Percentiles rank a stretch among this genome's conserved stretches.
Evolutionary conservation across 2,113 vertebrate species (phyloP).

Genomic region (Thalassoma bifasciatum): DNA sequence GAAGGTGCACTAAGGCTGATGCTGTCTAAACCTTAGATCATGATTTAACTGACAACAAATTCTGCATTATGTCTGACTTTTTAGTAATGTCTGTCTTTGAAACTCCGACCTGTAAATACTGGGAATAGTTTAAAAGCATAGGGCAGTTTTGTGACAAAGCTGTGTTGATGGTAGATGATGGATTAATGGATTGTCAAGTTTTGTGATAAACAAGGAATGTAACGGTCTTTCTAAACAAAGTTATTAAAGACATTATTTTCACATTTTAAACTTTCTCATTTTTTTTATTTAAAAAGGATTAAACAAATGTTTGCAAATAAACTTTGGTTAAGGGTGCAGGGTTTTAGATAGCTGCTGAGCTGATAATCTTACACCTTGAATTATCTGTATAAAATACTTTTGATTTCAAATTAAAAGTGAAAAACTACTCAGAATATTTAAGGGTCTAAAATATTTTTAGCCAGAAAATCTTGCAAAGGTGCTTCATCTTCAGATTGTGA

Average conservation of each 20-base stretch:
- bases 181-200: slow-evolving; percentile 17
- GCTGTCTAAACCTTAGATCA: not conserved
- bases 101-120: not conserved
- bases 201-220: slow-evolving; percentile 9
- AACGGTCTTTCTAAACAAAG: not conserved
- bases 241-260: not conserved
- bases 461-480: no score
- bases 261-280: no score
- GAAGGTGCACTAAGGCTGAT: not conserved
- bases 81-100: not conserved
- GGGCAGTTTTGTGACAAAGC: slow-evolving; percentile 8
- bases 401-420: no score
- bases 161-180: slow-evolving; percentile 1
- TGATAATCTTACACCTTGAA: no score
- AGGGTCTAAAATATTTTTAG: no score
- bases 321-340: not conserved
- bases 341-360: no score
- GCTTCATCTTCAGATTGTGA: no score
- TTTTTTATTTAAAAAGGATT: not conserved
- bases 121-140: not conserved
- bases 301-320: not conserved
- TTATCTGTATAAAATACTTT: no score
- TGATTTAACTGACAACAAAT: not conserved
- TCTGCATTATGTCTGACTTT: not conserved
- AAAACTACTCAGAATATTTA: no score